A percentile compares a stretch with the other conserved stretches of the same genome.
Evolutionary conservation across 2,797 vertebrate species (phyloP).

Genomic region (Halcyon smyrnensis): DNA sequence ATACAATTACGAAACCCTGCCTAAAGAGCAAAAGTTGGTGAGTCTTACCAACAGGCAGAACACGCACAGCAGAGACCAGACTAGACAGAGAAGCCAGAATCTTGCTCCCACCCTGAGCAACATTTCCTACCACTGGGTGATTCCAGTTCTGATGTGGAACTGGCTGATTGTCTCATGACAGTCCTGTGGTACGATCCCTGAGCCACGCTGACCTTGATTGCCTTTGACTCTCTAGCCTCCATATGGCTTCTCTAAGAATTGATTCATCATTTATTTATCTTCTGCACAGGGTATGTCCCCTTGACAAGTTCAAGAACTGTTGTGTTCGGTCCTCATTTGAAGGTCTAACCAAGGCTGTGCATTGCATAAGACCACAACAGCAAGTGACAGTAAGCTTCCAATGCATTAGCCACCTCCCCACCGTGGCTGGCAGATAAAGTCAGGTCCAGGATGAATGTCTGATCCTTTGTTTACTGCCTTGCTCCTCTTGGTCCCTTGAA

Average conservation of each 20-base stretch:
- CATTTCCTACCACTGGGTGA: background rate
- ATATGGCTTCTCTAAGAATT: background rate
- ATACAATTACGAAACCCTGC: background rate
- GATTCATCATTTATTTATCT: background rate
- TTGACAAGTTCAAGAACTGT: background rate
- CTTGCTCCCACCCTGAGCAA: background rate
- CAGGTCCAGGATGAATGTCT: background rate
- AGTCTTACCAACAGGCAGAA: background rate
- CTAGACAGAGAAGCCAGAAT: background rate
- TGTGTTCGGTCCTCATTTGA: background rate
- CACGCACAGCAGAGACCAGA: background rate
- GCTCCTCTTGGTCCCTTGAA: background rate
- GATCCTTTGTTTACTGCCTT: background rate
- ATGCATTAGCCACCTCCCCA: rapidly evolving
- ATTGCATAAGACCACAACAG: background rate
- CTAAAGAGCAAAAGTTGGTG: background rate
- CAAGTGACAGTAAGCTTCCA: background rate
- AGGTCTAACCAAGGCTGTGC: background rate
- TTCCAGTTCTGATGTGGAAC: background rate
- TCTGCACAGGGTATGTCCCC: background rate
- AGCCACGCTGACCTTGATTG: background rate
- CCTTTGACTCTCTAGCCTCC: background rate
- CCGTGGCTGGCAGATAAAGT: background rate
- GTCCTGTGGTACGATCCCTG: background rate
- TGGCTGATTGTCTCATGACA: background rate